phyloP scores from a whole-genome alignment of 1,140 invertebrate species.

The Drosophila mayri region DNA sequence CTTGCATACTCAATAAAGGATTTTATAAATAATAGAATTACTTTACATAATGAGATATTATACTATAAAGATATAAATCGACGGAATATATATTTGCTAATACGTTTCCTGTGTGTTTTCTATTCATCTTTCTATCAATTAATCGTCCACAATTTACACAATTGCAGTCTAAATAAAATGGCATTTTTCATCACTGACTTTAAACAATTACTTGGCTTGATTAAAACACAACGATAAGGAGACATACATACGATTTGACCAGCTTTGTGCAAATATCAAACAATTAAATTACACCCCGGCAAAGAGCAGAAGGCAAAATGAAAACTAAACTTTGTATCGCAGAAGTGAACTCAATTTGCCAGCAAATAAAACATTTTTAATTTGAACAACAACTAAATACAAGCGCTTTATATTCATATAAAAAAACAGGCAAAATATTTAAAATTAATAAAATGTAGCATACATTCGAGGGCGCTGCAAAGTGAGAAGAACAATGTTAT shows the following conservation, averaged over 20 bases:
- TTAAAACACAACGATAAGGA: constrained; percentile 58
- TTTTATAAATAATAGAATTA: too few species aligned
- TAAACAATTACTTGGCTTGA: constrained; percentile 58
- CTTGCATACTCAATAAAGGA: too few species aligned
- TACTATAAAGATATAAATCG: too few species aligned
- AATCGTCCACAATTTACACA: constrained; percentile 18
- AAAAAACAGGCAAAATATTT: constrained; percentile 45
- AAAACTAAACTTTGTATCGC: constrained; percentile 42
- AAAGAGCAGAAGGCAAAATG: constrained; percentile 44
- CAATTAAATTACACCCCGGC: constrained; percentile 74
- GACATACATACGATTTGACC: constrained; percentile 9
- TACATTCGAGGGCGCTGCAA: constrained; percentile 46
- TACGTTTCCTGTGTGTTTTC: too few species aligned
- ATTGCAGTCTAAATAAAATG: constrained; percentile 54
- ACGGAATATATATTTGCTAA: too few species aligned
- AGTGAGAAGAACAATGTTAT: constrained; percentile 45
- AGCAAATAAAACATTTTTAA: constrained; percentile 82
- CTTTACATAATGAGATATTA: too few species aligned
- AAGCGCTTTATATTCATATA: constrained; percentile 35
- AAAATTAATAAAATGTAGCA: constrained; percentile 70
- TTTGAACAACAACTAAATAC: constrained; percentile 65
- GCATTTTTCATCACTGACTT: constrained; percentile 36
- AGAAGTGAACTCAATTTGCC: constrained; percentile 79
- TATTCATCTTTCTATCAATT: too few species aligned
- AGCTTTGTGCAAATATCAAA: constrained; percentile 65